Evolutionary conservation across 2,797 vertebrate genomes (phyloP).

Genomic region (Centropyge bicolor): DNA sequence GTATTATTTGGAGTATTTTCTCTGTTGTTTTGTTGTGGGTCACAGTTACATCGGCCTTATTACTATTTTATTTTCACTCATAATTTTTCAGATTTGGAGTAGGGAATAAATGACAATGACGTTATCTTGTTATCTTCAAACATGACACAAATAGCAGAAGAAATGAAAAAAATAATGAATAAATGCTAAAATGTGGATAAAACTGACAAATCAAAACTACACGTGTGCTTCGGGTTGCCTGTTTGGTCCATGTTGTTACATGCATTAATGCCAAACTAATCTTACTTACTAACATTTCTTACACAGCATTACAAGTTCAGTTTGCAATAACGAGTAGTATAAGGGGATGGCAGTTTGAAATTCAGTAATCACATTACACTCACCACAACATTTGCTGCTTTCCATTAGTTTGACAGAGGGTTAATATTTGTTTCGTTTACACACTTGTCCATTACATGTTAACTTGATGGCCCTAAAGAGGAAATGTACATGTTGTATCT

Average conservation of each 20-base stretch:
- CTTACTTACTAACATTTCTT: no score
- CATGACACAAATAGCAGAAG: background rate
- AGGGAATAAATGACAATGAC: background rate
- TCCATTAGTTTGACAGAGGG: background rate
- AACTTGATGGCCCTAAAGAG: no score
- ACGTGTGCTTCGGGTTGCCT: background rate
- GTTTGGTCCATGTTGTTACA: background rate
- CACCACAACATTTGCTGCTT: background rate
- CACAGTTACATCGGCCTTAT: conserved; percentile 1
- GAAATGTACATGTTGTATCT: no score
- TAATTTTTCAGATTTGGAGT: background rate
- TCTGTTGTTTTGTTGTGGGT: conserved; percentile 2
- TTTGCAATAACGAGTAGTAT: background rate
- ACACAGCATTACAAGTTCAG: background rate
- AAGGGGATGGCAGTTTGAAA: background rate
- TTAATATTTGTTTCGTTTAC: background rate
- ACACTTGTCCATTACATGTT: background rate
- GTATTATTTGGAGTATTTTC: conserved; percentile 8
- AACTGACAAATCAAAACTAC: conserved; percentile 2
- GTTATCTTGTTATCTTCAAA: background rate
- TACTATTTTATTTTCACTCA: background rate
- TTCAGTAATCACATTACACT: background rate
- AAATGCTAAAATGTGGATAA: background rate
- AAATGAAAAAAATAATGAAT: background rate
- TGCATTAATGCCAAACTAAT: background rate